Evolutionary conservation across 2,888 invertebrate genomes (phyloP).

Genomic region (Oeneis ivallda): DNA sequence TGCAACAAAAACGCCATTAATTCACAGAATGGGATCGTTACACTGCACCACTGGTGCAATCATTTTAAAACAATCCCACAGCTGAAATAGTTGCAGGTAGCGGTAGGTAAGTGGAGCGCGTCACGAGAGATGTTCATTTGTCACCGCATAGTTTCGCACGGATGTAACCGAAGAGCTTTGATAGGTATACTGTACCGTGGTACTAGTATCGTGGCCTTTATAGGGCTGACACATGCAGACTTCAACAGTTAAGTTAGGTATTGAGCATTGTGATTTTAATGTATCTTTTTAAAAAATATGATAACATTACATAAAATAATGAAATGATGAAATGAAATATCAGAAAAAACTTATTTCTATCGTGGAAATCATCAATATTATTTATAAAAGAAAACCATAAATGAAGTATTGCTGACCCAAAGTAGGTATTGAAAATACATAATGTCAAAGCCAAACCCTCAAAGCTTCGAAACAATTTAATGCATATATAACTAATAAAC

Average conservation of each 20-base stretch:
- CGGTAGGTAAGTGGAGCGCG: conserved; percentile 43
- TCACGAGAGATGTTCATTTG: conserved; percentile 46
- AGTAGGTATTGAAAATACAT: too few species aligned
- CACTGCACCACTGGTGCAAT: too few species aligned
- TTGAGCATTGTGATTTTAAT: background rate
- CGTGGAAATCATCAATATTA: background rate
- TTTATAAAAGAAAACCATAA: too few species aligned
- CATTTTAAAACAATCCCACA: too few species aligned
- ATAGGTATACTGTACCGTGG: conserved; percentile 39
- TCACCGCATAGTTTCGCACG: conserved; percentile 69
- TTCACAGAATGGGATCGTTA: too few species aligned
- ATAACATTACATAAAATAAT: too few species aligned
- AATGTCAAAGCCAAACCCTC: too few species aligned
- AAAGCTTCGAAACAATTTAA: background rate
- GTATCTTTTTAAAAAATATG: too few species aligned
- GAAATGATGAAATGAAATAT: too few species aligned
- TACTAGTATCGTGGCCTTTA: conserved; percentile 38
- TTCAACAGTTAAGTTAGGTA: background rate
- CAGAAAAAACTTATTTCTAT: background rate
- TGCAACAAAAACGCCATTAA: too few species aligned
- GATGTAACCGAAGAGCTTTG: conserved; percentile 60
- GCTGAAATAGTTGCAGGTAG: conserved; percentile 33
- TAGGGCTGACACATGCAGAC: conserved; percentile 7
- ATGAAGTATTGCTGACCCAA: too few species aligned
- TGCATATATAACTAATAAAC: conserved; percentile 5